phyloP scores from a whole-genome alignment of 2,113 vertebrate species.

The Ochotona curzoniae region DNA sequence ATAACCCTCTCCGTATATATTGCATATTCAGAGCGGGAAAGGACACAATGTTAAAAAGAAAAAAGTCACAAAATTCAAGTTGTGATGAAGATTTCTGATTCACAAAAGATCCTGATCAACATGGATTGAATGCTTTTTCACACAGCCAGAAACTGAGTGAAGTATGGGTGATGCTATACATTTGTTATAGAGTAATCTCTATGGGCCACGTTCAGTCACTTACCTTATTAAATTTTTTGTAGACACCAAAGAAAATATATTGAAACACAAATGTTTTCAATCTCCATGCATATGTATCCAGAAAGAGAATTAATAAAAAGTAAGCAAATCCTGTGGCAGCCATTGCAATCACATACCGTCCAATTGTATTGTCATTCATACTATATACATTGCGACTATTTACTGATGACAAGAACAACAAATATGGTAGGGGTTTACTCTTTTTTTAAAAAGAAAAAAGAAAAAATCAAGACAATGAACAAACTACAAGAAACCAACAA shows the following conservation, averaged over 20 bases:
- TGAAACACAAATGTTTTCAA: constrained; percentile 72
- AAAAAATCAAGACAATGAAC: background rate
- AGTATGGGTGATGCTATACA: background rate
- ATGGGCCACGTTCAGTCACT: background rate
- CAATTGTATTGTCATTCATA: constrained; percentile 90
- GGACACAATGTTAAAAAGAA: background rate
- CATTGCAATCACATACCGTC: constrained; percentile 91
- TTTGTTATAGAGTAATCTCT: background rate
- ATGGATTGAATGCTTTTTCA: background rate
- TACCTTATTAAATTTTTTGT: constrained; percentile 89
- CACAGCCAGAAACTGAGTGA: background rate
- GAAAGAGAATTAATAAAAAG: constrained; percentile 90
- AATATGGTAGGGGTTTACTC: background rate
- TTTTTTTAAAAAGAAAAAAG: background rate
- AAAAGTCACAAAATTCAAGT: constrained; percentile 18
- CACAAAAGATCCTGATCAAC: background rate
- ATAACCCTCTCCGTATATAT: background rate
- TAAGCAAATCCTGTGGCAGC: constrained; percentile 89
- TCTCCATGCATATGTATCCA: constrained; percentile 91
- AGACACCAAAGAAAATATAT: constrained; percentile 75
- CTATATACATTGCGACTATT: constrained; percentile 89
- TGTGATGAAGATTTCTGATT: background rate
- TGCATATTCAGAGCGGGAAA: background rate
- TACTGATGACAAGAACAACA: background rate
- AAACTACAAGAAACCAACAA: background rate